Conservation (phyloP, 2,113 vertebrate genomes). For the Podarcis cretensis region DNA sequence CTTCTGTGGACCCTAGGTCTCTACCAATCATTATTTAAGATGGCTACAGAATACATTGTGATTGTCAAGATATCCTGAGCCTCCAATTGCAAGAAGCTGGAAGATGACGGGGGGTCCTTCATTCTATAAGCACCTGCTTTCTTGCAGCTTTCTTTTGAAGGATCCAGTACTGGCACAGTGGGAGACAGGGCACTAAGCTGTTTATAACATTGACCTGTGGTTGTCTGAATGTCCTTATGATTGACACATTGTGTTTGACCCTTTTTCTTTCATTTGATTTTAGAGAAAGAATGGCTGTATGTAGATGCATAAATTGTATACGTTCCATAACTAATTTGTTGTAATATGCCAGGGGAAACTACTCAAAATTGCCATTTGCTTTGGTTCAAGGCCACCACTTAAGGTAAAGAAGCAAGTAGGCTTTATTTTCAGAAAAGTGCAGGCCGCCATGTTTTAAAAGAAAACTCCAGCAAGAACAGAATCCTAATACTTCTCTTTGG, state of each 20-base stretch:
- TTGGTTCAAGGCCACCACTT: neutral
- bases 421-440: neutral
- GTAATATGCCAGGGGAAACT: neutral
- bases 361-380: neutral
- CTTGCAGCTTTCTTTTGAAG: neutral
- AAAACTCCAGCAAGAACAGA: neutral
- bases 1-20: neutral
- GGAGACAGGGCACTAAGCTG: neutral
- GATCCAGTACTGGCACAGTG: neutral
- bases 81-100: neutral
- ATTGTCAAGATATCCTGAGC: neutral
- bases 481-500: neutral
- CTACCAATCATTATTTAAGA: neutral
- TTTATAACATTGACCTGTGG: neutral
- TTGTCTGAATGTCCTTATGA: neutral
- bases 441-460: neutral
- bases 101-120: neutral
- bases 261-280: neutral
- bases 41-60: neutral
- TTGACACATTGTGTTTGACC: neutral
- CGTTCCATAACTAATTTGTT: neutral
- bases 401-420: neutral
- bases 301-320: neutral
- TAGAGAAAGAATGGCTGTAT: constrained; percentile 4
- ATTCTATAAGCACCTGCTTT: neutral